Base-by-base conservation (phyloP, 2,797 vertebrate genomes). In the Myiotriccus ornatus region DNA sequence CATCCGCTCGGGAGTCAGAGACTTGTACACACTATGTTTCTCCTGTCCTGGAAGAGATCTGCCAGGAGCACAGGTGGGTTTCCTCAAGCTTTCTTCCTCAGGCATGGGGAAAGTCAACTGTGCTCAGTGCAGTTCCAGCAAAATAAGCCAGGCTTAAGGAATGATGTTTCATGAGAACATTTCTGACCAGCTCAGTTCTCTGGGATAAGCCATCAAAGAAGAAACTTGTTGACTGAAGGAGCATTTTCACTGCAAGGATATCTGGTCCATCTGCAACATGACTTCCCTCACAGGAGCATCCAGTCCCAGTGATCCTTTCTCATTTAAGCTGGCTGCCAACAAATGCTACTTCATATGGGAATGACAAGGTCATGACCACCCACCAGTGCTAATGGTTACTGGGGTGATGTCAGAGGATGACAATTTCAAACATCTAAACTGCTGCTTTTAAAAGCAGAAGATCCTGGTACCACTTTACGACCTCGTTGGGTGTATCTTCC, bases 51-150 rank as follows among this genome's bases (percentile, higher is more conserved):
- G 63, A 93, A 57, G 65, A 78, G 91, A 77, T 74, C 93, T 93
- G 86, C 90, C 94, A 93, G 62, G 50, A 94, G 14, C 28, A 88
- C 95, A 96, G 93, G 93, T 94, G 93, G 94, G 59, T 96, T 95
- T 95, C 93, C 84, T 97, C 93, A 90, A 95, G 56, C 49, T 77
- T 70, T 76, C 73, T 63, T 95, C 93, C 74, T 78, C 68, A 86
- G 57, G 50, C 83, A 39, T 6, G 12, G 39, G 65, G 77, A 88
- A 95, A 94, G 57, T 62, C 93, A 90, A 78, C 80, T 5, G 65
- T 8, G 43, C 83, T 91, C 62, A 91, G 62, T 2, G 0, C 16
- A 3, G 76, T 50, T 92, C 87, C 91, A 90, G 67, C 59, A 56
- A 81, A 94, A 64, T 46, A 63, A 95, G 59, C 67, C 88, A 77